phyloP scores from a whole-genome alignment of 2,113 vertebrate genomes.

The Lethenteron camtschaticum region DNA sequence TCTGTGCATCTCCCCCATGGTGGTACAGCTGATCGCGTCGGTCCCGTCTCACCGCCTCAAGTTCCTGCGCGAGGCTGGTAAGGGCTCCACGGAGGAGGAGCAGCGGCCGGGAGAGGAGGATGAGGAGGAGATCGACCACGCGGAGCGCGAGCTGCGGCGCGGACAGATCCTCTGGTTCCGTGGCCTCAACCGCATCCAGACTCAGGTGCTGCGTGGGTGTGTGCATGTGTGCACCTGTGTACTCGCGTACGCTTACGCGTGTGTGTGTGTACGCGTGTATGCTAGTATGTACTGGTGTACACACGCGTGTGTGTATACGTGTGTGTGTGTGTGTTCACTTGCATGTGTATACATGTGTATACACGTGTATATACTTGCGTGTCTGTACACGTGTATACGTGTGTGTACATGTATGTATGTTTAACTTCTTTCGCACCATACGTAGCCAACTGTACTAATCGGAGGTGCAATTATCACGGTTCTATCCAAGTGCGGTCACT shows the following conservation, averaged over 20 bases:
- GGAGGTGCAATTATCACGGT: too few relatives aligned
- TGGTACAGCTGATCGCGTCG: conserved; percentile 59
- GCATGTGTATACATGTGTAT: too few relatives aligned
- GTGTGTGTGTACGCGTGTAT: background rate
- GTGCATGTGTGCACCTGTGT: background rate
- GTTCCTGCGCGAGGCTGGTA: conserved; percentile 87
- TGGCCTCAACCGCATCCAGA: conserved; percentile 96
- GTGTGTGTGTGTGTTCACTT: too few relatives aligned
- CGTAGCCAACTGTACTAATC: too few relatives aligned
- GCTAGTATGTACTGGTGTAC: background rate
- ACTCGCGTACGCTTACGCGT: background rate
- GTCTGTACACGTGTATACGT: too few relatives aligned
- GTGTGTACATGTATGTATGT: too few relatives aligned
- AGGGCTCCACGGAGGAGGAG: conserved; percentile 89
- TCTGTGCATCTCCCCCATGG: too few relatives aligned
- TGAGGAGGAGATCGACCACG: conserved; percentile 87
- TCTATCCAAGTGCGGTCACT: too few relatives aligned
- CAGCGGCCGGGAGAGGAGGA: conserved; percentile 61
- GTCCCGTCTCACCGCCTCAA: conserved; percentile 88
- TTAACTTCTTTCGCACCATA: too few relatives aligned
- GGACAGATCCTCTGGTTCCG: conserved; percentile 99
- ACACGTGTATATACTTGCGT: too few relatives aligned
- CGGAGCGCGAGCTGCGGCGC: conserved; percentile 74
- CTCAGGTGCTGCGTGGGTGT: conserved; percentile 40
- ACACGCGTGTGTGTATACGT: too few relatives aligned